Conservation (phyloP, 2,888 invertebrate species). For the Poecilobothrus nobilitatus region DNA sequence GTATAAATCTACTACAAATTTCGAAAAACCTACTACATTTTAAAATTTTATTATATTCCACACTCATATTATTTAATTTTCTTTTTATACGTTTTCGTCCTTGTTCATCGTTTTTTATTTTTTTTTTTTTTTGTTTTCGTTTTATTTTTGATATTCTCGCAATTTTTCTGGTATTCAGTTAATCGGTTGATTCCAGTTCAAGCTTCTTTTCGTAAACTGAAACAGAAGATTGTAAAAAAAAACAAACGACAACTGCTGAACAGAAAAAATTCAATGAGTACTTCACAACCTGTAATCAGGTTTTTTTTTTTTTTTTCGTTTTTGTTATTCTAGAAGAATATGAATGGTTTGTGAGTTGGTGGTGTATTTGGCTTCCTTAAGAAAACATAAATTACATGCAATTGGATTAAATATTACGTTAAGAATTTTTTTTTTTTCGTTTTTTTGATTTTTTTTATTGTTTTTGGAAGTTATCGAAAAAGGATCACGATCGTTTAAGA, state of each 20-base stretch:
- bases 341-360: not conserved
- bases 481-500: not conserved
- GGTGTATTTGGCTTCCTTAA: not conserved
- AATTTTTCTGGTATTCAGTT: no score
- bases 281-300: not conserved
- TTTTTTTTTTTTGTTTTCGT: no score
- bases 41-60: no score
- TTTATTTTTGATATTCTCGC: no score
- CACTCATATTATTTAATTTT: no score
- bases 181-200: no score
- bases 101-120: no score
- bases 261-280: not conserved
- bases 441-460: not conserved
- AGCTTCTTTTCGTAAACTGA: no score
- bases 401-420: not conserved
- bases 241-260: not conserved
- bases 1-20: no score
- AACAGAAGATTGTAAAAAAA: not conserved
- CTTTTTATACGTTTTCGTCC: no score
- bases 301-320: no score
- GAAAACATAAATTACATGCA: slow-evolving; percentile 6
- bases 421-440: not conserved
- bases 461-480: not conserved
- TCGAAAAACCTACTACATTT: no score
- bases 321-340: not conserved